These are phyloP conservation scores for Pollachius pollachius DNA, from an alignment of 2,113 vertebrate species.

Conservation along the genomic window DNA sequence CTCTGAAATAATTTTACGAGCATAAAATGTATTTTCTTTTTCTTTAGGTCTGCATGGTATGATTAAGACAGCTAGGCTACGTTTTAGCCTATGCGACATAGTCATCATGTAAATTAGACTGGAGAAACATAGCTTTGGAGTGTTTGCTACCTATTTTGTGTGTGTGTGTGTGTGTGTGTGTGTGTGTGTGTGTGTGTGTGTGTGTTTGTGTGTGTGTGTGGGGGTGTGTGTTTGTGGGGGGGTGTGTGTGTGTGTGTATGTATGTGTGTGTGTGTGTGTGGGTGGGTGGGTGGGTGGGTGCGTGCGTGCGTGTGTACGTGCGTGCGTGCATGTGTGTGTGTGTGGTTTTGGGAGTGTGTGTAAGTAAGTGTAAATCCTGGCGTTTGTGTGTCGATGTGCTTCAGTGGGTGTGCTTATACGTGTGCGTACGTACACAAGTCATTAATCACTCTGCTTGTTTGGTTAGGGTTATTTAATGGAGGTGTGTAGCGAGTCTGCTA, in stretches of 20 bases:
- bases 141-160: no score
- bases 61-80: no score
- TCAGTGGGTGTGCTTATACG: not conserved
- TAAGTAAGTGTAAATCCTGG: not conserved
- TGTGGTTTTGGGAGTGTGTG: not conserved
- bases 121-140: not conserved
- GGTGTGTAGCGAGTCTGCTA: conserved; percentile 37
- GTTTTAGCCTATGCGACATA: no score
- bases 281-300: no score
- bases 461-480: conserved; percentile 17
- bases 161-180: not conserved
- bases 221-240: not conserved
- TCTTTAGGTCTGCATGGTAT: no score
- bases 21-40: no score
- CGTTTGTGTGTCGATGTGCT: conserved; percentile 2
- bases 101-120: no score
- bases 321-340: not conserved
- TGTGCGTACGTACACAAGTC: not conserved
- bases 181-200: not conserved
- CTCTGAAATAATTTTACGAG: no score
- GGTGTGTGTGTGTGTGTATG: not conserved
- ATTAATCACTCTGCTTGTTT: conserved; percentile 23
- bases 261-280: not conserved
- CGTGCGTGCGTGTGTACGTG: not conserved
- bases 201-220: not conserved